These are phyloP conservation scores for Athalia cordata DNA, from an alignment of 2,888 invertebrate species.

Conservation along the genomic window DNA sequence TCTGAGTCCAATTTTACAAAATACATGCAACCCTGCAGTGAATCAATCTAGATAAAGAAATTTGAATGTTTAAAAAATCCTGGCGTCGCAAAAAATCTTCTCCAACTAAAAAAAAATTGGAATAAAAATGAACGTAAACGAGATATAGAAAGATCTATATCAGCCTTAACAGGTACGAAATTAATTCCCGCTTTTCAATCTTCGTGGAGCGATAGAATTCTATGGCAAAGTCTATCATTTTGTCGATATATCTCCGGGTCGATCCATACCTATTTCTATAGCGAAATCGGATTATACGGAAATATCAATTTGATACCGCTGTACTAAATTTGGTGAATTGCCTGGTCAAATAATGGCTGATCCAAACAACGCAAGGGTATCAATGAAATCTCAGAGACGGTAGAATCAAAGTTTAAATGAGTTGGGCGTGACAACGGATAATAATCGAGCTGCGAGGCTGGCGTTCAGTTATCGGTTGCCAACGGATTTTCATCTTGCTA, in stretches of 20 bases:
- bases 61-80: too few species aligned
- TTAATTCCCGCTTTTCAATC: not conserved
- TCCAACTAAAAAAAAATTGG: too few species aligned
- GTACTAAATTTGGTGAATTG: not conserved
- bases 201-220: not conserved
- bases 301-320: constrained; percentile 2
- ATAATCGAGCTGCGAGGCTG: not conserved
- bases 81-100: too few species aligned
- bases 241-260: not conserved
- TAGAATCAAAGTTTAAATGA: not conserved
- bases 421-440: not conserved
- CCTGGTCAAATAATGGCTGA: not conserved
- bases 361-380: not conserved
- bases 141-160: not conserved
- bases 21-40: not conserved
- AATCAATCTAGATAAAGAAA: not conserved
- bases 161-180: not conserved
- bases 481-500: not conserved
- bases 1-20: not conserved
- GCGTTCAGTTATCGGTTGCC: not conserved
- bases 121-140: not conserved
- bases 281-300: constrained; percentile 20
- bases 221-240: not conserved
- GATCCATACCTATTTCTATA: not conserved
- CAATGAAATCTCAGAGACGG: not conserved